Base-by-base conservation (phyloP, 2,888 invertebrate genomes). In the Clanis bilineata region DNA sequence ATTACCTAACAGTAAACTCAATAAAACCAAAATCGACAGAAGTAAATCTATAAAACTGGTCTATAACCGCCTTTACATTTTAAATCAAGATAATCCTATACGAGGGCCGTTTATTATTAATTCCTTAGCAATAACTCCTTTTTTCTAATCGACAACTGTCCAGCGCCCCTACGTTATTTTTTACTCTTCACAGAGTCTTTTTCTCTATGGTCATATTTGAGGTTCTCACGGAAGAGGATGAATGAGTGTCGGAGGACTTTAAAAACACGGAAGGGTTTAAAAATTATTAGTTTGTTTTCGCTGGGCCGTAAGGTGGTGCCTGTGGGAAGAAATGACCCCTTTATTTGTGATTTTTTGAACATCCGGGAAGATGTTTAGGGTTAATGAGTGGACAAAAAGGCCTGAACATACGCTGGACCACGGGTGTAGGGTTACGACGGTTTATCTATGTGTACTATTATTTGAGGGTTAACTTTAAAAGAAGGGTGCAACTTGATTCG, bases 321-420 rank as follows among this genome's bases (percentile, higher is more conserved):
- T 82, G 90, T 91, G 91, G 90, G 90, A 90, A 91, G 82, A 80
- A 86, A 73, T 91, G 90, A 90, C 90, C 91, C 89, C 85, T 69
- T 73, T 73, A 71, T 73, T 66, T 72, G 71, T 72, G 70, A 77
- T 82, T 86, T 87, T 79, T 86, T 90, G 79, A 77, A 83, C 79
- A 83, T 90, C 91, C 91, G 90, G 91, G 78, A 90, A 89, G 90
- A 88, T 88, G 90, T 82, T 80, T 69, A 68, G 68, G 73, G 77
- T 76, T 84, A 83, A 87, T 85, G 80, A 84, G 90, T 85, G 75
- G 74, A 84, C 78, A 83, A 85, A 85, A 84, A 81, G 78, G 73
- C 68, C 77, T 76, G 73, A 76, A 72, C 71, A 66, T 70, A 63
- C 68, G 68, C 77, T 85, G 86, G 86, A 86, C 87, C 76, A 72